Base-by-base conservation (phyloP, 2,797 vertebrate species). In the Chelidonichthys spinosus region DNA sequence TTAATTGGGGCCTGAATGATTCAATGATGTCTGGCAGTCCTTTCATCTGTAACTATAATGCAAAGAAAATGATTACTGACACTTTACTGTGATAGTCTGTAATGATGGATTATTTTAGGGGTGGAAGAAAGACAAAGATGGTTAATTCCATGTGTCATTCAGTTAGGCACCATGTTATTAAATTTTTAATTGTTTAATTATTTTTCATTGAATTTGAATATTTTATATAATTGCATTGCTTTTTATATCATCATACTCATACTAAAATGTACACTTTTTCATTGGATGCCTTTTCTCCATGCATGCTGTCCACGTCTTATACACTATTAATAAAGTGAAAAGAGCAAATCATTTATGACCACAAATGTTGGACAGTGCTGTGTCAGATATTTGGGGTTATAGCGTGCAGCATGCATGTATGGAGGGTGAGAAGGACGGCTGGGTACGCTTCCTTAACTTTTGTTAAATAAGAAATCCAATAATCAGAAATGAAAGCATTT, bases 151-250 rank as follows among this genome's bases (percentile, higher is more conserved):
- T 32, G 13, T 54, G 50, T 66, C 50, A 66, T 13, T 66, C 50
- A 54, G 15, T 7, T 11, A 46, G 11, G 35, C 25, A 18, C 15
- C 11, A 25, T 42, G 2, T 39, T 61, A 15, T 52, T 61, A 2
- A 7, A n/a, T 0, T n/a, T n/a, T 8, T 47, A 0, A 47, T 47
- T 0, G 25, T n/a, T n/a, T n/a, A n/a, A 47, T 47, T 18, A 49
- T 49, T 49, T n/a, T n/a, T n/a, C n/a, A 49, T 49, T 8, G 7
- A 3, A 49, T 36, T 37, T n/a, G 9, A 37, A 56, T 56, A 37
- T 36, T 36, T 15, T 55, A 56, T 56, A 4, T 11, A 36, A 56
- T 56, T n/a, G n/a, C 4, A 17, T 47, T 55, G 0, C 15, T 4
- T 55, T 37, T 10, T n/a, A 37, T 56, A 37, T 37, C 37, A 56